Conservation (phyloP, 2,888 invertebrate genomes). For the Autographa gamma region DNA sequence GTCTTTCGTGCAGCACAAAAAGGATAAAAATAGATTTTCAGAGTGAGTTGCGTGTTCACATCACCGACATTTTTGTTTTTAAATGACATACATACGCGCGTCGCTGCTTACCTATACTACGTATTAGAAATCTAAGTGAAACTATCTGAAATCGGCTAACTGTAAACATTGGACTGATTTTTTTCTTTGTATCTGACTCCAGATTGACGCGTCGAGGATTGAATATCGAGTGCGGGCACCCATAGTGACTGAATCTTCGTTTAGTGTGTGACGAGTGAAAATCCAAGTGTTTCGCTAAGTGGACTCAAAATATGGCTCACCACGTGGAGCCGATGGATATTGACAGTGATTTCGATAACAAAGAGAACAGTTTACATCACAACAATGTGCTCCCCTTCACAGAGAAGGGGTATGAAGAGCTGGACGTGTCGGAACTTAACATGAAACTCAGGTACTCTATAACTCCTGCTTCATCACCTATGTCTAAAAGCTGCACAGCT, state of each 20-base stretch:
- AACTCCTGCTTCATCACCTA: constrained; percentile 81
- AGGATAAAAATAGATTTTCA: constrained; percentile 85
- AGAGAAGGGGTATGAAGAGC: constrained; percentile 83
- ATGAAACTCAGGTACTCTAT: constrained; percentile 84
- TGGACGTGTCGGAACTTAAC: constrained; percentile 83
- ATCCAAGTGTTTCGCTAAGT: constrained; percentile 48
- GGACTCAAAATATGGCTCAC: constrained; percentile 75
- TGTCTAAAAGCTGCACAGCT: constrained; percentile 81
- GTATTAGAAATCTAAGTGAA: constrained; percentile 85
- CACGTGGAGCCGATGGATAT: constrained; percentile 82
- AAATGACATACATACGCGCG: constrained; percentile 83
- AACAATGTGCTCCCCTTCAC: constrained; percentile 79
- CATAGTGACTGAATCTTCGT: constrained; percentile 40
- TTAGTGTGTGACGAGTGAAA: constrained; percentile 48
- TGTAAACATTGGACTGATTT: constrained; percentile 83
- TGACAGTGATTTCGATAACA: constrained; percentile 83
- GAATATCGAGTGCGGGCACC: constrained; percentile 43
- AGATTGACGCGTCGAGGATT: constrained; percentile 64
- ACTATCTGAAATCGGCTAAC: constrained; percentile 77
- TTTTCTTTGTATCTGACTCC: constrained; percentile 70
- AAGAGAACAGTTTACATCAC: constrained; percentile 80
- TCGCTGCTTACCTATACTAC: constrained; percentile 70
- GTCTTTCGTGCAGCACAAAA: constrained; percentile 78
- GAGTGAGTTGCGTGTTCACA: constrained; percentile 82
- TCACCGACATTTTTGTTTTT: constrained; percentile 85